These are phyloP conservation scores for Sphecodes monilicornis DNA, from an alignment of 2,888 invertebrate genomes.

Conservation along the genomic window DNA sequence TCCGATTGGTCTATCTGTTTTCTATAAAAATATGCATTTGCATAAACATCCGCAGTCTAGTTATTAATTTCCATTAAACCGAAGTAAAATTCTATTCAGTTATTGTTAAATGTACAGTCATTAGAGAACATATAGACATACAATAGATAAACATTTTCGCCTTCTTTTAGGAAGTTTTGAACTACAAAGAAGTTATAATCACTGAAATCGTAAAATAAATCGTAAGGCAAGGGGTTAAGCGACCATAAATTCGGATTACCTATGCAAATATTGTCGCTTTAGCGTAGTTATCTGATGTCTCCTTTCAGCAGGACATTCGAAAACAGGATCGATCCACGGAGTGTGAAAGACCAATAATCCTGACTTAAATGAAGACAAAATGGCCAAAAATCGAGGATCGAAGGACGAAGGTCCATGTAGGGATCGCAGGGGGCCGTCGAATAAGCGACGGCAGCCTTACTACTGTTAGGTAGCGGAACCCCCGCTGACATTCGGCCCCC, in stretches of 20 bases:
- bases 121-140: no score
- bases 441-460: constrained; percentile 69
- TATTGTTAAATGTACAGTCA: no score
- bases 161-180: no score
- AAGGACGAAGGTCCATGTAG: constrained; percentile 57
- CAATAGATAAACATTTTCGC: no score
- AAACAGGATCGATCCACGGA: background rate
- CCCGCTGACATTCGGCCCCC: constrained; percentile 80
- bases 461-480: constrained; percentile 72
- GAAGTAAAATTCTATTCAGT: no score
- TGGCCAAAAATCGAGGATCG: constrained; percentile 49
- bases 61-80: no score
- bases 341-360: constrained; percentile 16
- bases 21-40: no score
- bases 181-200: no score
- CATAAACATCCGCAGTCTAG: no score
- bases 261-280: background rate
- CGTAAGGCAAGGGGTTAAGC: no score
- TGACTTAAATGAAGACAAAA: constrained; percentile 58
- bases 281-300: background rate
- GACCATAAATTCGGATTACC: background rate
- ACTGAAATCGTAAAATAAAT: no score
- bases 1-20: no score
- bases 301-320: background rate
- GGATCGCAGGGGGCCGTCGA: constrained; percentile 70